These are phyloP conservation scores for Incurvaria masculella DNA, from an alignment of 2,888 invertebrate genomes.

Conservation along the genomic window DNA sequence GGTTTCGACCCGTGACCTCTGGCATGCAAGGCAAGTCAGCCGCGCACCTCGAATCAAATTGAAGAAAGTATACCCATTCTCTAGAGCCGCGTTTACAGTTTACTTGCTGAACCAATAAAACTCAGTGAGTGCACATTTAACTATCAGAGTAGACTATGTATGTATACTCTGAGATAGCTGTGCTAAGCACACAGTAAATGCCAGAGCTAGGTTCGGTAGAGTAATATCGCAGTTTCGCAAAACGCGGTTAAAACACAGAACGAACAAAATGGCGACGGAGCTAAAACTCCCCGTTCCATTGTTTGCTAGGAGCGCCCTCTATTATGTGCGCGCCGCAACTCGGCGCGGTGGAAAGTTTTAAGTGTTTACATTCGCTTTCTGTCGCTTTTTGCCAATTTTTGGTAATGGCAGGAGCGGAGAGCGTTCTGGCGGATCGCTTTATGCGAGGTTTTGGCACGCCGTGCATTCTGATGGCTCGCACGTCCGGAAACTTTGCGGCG, in stretches of 20 bases:
- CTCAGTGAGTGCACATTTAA: no score
- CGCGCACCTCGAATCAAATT: no score
- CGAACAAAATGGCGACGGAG: conserved; percentile 37
- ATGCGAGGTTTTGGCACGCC: background rate
- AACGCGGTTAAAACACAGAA: conserved; percentile 37
- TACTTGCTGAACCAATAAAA: no score
- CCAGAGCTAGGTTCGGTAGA: no score
- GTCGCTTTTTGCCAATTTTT: conserved; percentile 51
- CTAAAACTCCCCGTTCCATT: conserved; percentile 41
- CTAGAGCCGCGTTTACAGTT: no score
- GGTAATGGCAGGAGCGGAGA: conserved; percentile 29
- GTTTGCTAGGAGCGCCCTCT: conserved; percentile 45
- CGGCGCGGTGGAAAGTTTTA: conserved; percentile 43
- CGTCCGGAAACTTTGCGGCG: no score
- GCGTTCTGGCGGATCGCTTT: background rate
- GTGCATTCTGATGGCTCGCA: background rate
- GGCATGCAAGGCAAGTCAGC: no score
- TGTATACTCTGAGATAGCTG: no score
- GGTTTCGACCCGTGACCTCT: no score
- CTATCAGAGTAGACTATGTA: no score
- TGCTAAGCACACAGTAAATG: no score
- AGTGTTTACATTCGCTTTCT: conserved; percentile 53
- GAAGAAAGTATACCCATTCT: no score
- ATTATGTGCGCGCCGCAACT: conserved; percentile 33
- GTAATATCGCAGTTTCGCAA: conserved; percentile 25